Conservation (phyloP, 1,140 invertebrate species). For the Macrocentrus cingulum region DNA sequence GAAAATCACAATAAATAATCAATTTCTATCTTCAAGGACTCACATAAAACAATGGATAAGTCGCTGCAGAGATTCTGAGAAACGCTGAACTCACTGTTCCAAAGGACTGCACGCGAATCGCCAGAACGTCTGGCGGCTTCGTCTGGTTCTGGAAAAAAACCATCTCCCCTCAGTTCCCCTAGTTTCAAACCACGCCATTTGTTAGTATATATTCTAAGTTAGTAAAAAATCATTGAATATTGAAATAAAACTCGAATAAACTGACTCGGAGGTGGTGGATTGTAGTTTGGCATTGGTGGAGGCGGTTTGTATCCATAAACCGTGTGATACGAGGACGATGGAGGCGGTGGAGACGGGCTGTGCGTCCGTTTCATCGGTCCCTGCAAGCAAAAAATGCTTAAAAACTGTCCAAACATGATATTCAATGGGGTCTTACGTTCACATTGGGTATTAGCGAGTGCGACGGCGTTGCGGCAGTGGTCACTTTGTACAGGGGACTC, state of each 20-base stretch:
- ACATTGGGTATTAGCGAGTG: slow-evolving; percentile 54
- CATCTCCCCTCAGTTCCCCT: slow-evolving; percentile 32
- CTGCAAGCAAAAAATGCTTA: slow-evolving; percentile 49
- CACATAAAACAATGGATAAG: slow-evolving; percentile 21
- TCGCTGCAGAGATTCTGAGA: slow-evolving; percentile 16
- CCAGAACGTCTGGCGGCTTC: slow-evolving; percentile 72
- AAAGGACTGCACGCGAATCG: slow-evolving; percentile 74
- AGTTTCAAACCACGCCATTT: slow-evolving; percentile 22
- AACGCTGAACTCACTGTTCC: slow-evolving; percentile 72
- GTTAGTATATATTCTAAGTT: slow-evolving; percentile 8
- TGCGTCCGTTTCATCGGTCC: slow-evolving; percentile 64
- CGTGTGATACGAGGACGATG: slow-evolving; percentile 59
- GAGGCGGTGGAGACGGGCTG: slow-evolving; percentile 69
- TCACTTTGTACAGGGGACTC: slow-evolving; percentile 57
- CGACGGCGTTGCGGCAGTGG: slow-evolving; percentile 48
- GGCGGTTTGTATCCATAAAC: slow-evolving; percentile 61
- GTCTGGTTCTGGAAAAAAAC: slow-evolving; percentile 72
- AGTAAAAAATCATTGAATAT: no score
- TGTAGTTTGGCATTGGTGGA: slow-evolving; percentile 51
- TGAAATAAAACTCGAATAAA: no score
- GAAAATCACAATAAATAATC: slow-evolving; percentile 21
- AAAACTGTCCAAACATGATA: slow-evolving; percentile 15
- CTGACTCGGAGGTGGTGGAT: slow-evolving; percentile 61
- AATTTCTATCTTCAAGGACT: neutral
- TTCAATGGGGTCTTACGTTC: slow-evolving; percentile 31